A percentile compares a stretch with the other conserved stretches of the same genome.
Conservation (phyloP, 2,888 invertebrate genomes). For the Troides helena region DNA sequence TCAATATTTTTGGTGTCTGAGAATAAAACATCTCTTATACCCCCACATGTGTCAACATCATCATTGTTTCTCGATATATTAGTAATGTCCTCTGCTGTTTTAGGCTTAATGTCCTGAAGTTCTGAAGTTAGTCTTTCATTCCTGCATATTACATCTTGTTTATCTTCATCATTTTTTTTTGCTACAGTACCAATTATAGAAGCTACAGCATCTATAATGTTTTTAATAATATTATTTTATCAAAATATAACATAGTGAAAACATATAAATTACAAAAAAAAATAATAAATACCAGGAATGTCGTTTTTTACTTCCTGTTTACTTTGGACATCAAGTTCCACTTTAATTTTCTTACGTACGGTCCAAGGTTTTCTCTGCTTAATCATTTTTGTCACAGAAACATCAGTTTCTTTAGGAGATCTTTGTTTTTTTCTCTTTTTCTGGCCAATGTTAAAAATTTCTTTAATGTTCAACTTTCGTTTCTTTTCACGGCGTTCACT, state of each 20-base stretch:
- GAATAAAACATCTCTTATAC: conserved; percentile 33
- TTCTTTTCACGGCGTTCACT: conserved; percentile 86
- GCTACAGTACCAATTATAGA: conserved; percentile 62
- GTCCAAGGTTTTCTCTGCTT: conserved; percentile 53
- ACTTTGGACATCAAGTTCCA: conserved; percentile 33
- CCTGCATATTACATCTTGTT: conserved; percentile 20
- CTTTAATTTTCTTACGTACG: conserved; percentile 40
- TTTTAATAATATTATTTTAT: conserved; percentile 1
- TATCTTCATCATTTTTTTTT: conserved; percentile 33
- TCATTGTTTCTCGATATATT: conserved; percentile 8
- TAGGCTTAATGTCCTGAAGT: not conserved
- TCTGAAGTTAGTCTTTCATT: not conserved
- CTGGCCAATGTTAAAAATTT: conserved; percentile 82
- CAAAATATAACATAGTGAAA: not conserved
- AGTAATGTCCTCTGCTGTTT: not conserved
- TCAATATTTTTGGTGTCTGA: conserved; percentile 41
- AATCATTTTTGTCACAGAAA: conserved; percentile 36
- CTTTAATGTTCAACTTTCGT: conserved; percentile 84
- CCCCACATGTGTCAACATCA: conserved; percentile 7
- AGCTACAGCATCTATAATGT: conserved; percentile 61
- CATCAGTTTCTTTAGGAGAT: conserved; percentile 38
- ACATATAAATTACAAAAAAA: not conserved
- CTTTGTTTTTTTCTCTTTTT: conserved; percentile 57
- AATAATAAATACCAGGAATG: conserved; percentile 50
- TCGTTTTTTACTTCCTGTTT: conserved; percentile 45